Base-by-base conservation (phyloP, 2,797 vertebrate genomes). In the Rhinichthys osculus region DNA sequence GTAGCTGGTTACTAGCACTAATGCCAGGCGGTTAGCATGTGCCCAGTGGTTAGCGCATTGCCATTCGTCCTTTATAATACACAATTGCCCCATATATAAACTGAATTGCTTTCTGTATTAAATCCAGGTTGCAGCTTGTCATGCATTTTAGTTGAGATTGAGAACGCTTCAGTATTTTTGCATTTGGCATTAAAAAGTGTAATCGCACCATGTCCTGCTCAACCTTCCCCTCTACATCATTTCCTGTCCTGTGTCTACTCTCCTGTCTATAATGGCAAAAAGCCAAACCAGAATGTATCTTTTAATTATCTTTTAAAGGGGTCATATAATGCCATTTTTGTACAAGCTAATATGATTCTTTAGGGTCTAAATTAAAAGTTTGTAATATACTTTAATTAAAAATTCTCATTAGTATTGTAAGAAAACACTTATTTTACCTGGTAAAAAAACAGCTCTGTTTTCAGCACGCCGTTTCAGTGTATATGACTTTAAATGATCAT, bases 251-350 rank as follows among this genome's bases (percentile, higher is more conserved):
- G 35, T 17, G 54, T 27, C 50, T 76, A 23, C 19, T 35, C 5
- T 23, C 19, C 30, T 21, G 23, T 78, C 76, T 78, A 62, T 62
- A 62, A 42, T 62, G 23, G 7, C 23, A 42, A 78, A 78, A 80
- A 27, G 42, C 7, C 23, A 64, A 79, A 67, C 9, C 42, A 66
- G 9, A 67, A 67, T 78, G 33, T 16, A 16, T 27, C 35, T 78
- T 50, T 30, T 50, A 23, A 66, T 7, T 0, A 42, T 54, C 54
- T 35, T 69, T 70, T n/a, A n/a, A n/a, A n/a, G n/a, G n/a, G n/a
- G n/a, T n/a, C n/a, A n/a, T n/a, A n/a, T n/a, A n/a, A n/a, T n/a
- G n/a, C n/a, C n/a, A n/a, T n/a, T n/a, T n/a, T n/a, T n/a, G n/a
- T n/a, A n/a, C n/a, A n/a, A n/a, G n/a, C n/a, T n/a, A n/a, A n/a